Evolutionary conservation across 2,113 vertebrate species (phyloP).

Genomic region (Mus spicilegus): DNA sequence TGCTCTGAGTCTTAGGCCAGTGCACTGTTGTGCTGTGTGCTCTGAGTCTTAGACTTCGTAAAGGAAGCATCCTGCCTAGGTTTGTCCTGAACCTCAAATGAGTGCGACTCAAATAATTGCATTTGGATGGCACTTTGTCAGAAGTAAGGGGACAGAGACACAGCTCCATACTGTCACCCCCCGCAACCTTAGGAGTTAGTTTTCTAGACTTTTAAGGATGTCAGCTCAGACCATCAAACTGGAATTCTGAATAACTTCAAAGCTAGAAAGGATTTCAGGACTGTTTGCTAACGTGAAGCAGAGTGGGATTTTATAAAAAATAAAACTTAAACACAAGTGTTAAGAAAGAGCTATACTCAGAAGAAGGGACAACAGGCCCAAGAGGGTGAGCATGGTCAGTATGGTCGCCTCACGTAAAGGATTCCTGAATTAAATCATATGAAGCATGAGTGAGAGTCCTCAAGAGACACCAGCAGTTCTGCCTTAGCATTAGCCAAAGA

Average conservation of each 20-base stretch:
- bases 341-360: background rate
- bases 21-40: background rate
- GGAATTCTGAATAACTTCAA: background rate
- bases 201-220: background rate
- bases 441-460: background rate
- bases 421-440: too few relatives aligned
- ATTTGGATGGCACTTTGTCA: too few relatives aligned
- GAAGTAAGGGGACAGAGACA: background rate
- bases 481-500: too few relatives aligned
- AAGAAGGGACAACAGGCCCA: background rate
- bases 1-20: background rate
- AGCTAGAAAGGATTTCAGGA: background rate
- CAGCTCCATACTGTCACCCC: background rate
- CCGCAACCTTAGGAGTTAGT: background rate
- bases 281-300: background rate
- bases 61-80: background rate
- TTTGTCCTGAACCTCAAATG: background rate
- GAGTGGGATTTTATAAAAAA: background rate
- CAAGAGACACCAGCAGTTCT: background rate
- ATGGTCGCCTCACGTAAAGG: background rate
- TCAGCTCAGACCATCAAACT: background rate
- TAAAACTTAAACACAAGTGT: background rate
- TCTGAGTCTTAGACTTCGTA: background rate
- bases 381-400: background rate
- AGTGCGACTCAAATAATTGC: background rate